Evolutionary conservation across 23 tunicate genomes (phyloP).

Genomic region (Oikopleura vanhoeffeni): DNA sequence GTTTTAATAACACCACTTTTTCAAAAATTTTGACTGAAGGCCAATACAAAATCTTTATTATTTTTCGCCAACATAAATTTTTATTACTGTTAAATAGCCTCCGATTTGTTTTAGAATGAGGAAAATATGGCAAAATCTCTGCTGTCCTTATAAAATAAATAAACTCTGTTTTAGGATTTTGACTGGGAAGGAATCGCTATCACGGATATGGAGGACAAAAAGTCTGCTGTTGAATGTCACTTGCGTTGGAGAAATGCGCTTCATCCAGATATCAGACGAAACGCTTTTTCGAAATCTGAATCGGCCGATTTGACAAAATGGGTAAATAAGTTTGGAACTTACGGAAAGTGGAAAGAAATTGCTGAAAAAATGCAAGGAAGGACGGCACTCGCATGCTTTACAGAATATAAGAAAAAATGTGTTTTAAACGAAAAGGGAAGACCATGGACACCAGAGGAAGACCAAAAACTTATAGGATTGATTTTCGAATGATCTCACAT

Average conservation of each 20-base stretch:
- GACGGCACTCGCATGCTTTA: neutral
- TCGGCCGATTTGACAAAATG: neutral
- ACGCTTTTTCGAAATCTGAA: neutral
- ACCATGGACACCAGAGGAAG: conserved; percentile 9
- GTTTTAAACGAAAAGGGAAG: neutral
- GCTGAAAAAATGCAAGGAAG: neutral
- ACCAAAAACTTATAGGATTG: neutral
- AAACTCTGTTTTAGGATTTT: neutral
- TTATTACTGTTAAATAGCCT: too few relatives aligned
- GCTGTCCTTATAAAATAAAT: too few relatives aligned
- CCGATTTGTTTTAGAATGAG: too few relatives aligned
- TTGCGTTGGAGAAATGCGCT: neutral
- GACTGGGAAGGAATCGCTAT: neutral
- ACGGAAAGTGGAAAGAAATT: neutral
- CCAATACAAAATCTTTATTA: too few relatives aligned
- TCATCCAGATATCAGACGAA: neutral
- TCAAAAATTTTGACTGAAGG: too few relatives aligned
- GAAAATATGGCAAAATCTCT: too few relatives aligned
- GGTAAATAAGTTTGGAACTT: neutral
- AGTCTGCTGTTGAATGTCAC: neutral
- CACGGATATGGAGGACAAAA: neutral
- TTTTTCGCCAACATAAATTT: too few relatives aligned
- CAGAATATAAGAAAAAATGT: neutral
- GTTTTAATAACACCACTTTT: too few relatives aligned
- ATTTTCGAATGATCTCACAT: too few relatives aligned